phyloP scores from a whole-genome alignment of 2,797 vertebrate genomes.

The Siniperca scherzeri region DNA sequence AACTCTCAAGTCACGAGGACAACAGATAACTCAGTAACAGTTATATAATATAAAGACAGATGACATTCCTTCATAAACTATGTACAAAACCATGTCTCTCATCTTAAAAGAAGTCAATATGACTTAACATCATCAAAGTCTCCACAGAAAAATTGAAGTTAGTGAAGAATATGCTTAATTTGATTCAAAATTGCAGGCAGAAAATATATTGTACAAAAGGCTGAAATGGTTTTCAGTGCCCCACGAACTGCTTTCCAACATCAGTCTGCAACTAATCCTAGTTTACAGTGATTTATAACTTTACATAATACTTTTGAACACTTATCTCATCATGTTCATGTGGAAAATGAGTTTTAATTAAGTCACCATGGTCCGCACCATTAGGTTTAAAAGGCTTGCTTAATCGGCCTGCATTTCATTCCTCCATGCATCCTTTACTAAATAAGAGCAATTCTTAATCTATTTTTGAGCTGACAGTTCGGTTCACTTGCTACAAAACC shows the following conservation, averaged over 20 bases:
- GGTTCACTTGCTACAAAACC: conserved; percentile 31
- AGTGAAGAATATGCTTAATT: conserved; percentile 56
- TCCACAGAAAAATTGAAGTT: conserved; percentile 62
- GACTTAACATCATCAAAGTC: conserved; percentile 75
- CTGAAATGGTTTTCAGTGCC: conserved; percentile 60
- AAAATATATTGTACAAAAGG: conserved; percentile 61
- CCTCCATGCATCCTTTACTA: conserved; percentile 12
- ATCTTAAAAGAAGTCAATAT: conserved; percentile 85
- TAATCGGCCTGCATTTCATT: conserved; percentile 30
- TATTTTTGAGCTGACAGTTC: conserved; percentile 18
- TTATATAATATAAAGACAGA: conserved; percentile 49
- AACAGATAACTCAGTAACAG: conserved; percentile 60
- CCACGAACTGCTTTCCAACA: conserved; percentile 15
- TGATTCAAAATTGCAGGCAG: conserved; percentile 57
- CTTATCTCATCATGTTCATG: conserved; percentile 48
- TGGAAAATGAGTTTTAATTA: conserved; percentile 50
- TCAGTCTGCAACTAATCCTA: conserved; percentile 53
- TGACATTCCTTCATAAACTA: conserved; percentile 63
- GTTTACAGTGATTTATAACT: conserved; percentile 61
- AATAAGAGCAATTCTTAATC: conserved; percentile 13
- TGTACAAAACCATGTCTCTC: conserved; percentile 63
- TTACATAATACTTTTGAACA: conserved; percentile 64
- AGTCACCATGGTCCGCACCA: conserved; percentile 68
- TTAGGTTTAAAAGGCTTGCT: conserved; percentile 36
- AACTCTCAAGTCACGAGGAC: conserved; percentile 57